Conservation (phyloP, 2,113 vertebrate species). For the Salvelinus alpinus region DNA sequence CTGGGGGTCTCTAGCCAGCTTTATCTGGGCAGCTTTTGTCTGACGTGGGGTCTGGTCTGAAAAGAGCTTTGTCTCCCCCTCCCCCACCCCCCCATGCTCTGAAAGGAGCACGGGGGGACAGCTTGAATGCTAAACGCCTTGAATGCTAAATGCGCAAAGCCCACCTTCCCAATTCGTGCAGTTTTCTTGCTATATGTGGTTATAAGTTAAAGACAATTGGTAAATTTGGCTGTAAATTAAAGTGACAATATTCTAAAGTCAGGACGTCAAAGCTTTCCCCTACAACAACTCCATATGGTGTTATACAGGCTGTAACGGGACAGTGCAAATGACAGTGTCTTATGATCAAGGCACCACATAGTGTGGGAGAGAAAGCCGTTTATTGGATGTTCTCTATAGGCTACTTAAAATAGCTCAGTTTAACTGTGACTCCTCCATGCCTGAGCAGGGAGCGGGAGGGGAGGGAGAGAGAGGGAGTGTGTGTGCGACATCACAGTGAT, state of each 20-base stretch:
- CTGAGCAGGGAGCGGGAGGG: not conserved
- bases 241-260: not conserved
- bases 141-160: not conserved
- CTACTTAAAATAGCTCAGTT: constrained; percentile 44
- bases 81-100: not conserved
- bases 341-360: not conserved
- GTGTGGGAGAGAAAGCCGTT: constrained; percentile 21
- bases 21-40: not conserved
- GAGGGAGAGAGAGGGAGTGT: constrained; percentile 12
- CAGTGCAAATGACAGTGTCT: not conserved
- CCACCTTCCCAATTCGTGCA: not conserved
- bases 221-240: too few relatives aligned
- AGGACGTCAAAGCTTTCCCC: not conserved
- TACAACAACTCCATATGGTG: not conserved
- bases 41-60: not conserved
- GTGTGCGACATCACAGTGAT: constrained; percentile 24
- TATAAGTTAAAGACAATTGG: too few relatives aligned
- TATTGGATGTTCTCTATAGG: constrained; percentile 49
- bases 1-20: not conserved
- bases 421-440: constrained; percentile 1
- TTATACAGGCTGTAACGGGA: too few relatives aligned
- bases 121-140: not conserved
- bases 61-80: not conserved
- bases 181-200: not conserved
- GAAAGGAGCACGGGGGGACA: not conserved